phyloP scores from a whole-genome alignment of 1,140 invertebrate species.

The Pantala flavescens region DNA sequence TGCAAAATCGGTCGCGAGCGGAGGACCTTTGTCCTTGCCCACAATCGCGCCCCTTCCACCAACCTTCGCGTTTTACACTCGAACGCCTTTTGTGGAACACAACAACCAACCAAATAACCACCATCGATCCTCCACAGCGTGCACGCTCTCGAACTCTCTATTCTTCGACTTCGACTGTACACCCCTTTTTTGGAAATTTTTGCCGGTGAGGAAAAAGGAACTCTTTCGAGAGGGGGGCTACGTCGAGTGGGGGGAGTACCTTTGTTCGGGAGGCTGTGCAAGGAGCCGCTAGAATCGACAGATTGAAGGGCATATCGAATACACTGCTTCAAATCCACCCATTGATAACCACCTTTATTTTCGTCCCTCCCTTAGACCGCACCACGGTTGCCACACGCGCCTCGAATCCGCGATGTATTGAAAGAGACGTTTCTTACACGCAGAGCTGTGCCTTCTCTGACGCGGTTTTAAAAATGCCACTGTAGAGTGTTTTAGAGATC shows the following conservation, averaged over 20 bases:
- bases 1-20: too few species aligned
- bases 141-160: not conserved
- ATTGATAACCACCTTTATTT: not conserved
- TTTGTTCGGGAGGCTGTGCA: not conserved
- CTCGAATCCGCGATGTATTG: too few species aligned
- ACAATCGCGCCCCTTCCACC: not conserved
- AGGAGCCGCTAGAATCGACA: constrained; percentile 2
- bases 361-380: not conserved
- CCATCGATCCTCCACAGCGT: not conserved
- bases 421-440: too few species aligned
- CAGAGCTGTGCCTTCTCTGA: too few species aligned
- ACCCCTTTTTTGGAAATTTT: not conserved
- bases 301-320: constrained; percentile 5
- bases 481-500: too few species aligned
- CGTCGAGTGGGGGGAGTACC: not conserved
- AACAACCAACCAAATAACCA: constrained; percentile 2
- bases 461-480: too few species aligned
- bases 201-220: not conserved
- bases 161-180: not conserved
- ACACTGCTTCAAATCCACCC: not conserved
- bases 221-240: not conserved
- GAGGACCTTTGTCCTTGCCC: too few species aligned
- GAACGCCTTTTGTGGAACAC: not conserved
- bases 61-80: not conserved
- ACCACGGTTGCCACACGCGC: not conserved